Percentiles rank a stretch among this genome's conserved stretches.
Conservation (phyloP, 2,888 invertebrate genomes). For the Chrysolina oricalcia region DNA sequence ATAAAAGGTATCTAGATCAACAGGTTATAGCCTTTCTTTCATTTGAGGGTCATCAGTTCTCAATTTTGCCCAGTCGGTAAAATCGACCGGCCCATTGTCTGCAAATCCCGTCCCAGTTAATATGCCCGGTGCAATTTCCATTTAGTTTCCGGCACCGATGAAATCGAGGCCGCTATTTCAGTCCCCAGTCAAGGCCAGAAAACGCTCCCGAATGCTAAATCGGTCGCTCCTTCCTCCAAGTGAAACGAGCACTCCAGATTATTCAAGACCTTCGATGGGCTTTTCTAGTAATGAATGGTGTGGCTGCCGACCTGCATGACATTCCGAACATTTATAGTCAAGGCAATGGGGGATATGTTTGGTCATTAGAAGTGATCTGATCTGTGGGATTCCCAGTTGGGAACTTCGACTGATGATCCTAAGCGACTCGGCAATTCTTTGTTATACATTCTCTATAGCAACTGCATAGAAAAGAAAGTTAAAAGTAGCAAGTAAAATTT, state of each 20-base stretch:
- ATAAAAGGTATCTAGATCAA: no score
- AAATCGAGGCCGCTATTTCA: slow-evolving; percentile 27
- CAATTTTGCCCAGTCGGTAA: not conserved
- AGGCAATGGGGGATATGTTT: not conserved
- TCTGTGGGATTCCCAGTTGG: no score
- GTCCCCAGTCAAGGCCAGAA: slow-evolving; percentile 30
- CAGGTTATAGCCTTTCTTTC: no score
- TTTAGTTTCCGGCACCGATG: slow-evolving; percentile 19
- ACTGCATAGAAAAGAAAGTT: no score
- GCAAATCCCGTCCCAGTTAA: slow-evolving; percentile 3
- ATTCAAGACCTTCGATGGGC: slow-evolving; percentile 12
- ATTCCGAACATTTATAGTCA: not conserved
- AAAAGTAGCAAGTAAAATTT: no score
- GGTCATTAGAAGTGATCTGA: no score
- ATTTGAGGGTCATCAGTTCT: no score
- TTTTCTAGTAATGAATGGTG: slow-evolving; percentile 13
- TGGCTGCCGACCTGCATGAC: not conserved
- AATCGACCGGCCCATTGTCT: not conserved
- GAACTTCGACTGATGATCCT: no score
- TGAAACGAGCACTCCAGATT: slow-evolving; percentile 2
- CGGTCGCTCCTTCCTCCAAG: not conserved
- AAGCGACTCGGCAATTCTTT: no score
- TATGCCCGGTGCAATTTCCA: slow-evolving; percentile 27
- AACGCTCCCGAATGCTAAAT: slow-evolving; percentile 27
- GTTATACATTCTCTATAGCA: no score